These are phyloP conservation scores for Puntigrus tetrazona DNA, from an alignment of 2,113 vertebrate genomes.

Conservation along the genomic window DNA sequence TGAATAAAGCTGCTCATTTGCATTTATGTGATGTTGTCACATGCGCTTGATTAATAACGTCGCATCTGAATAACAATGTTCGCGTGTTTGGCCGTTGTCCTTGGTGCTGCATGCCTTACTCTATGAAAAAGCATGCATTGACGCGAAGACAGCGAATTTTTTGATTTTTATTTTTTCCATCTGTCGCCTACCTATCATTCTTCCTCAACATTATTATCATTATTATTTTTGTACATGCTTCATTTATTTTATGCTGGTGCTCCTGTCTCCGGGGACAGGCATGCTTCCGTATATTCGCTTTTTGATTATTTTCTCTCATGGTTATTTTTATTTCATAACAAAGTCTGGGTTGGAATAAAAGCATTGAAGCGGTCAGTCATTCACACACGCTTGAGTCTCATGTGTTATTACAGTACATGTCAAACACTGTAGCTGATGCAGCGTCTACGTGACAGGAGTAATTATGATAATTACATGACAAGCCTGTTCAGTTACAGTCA, in stretches of 20 bases:
- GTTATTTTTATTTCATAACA: neutral
- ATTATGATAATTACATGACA: constrained; percentile 25
- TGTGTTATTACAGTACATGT: neutral
- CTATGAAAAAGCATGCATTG: neutral
- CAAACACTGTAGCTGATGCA: neutral
- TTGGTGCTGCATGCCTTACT: neutral
- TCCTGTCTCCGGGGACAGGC: neutral
- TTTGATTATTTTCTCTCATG: neutral
- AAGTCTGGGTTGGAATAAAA: neutral
- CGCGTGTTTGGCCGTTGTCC: neutral
- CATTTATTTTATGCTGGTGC: neutral
- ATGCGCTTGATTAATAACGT: neutral
- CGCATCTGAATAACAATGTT: neutral
- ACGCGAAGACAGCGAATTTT: neutral
- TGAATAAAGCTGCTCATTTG: neutral
- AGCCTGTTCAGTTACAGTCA: neutral
- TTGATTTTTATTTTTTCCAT: neutral
- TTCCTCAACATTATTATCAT: neutral
- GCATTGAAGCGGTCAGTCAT: neutral
- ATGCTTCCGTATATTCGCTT: neutral
- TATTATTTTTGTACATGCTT: neutral
- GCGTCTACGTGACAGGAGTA: neutral
- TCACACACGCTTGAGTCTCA: neutral
- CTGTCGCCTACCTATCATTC: neutral
- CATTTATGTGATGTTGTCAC: neutral